Evolutionary conservation across 2,888 invertebrate species (phyloP), one percentile per base, ranked within the genome.

Genomic region (Sarcophaga rosellei): DNA sequence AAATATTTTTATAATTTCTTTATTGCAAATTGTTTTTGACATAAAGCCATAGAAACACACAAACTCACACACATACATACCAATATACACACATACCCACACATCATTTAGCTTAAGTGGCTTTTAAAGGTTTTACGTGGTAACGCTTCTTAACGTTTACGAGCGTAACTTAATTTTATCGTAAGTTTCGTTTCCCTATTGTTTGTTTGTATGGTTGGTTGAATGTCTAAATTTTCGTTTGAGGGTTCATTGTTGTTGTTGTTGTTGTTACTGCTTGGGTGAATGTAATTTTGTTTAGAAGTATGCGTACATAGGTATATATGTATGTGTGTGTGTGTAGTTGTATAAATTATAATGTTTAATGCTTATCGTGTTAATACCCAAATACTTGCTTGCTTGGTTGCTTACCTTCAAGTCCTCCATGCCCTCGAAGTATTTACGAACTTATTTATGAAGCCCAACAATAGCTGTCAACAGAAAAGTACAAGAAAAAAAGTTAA

Each of bases 61-160:
- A 10, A 3, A 25, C 25, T 0, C 3, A 25, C 25, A 4, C 35
- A 10, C 35, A 35, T 6, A 35, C 1, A 35, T 10, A 35, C 62
- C 77, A 53, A 76, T 35, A 35, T 35, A 35, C 35, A 6, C 35
- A 35, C 35, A 35, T 35, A 35, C 62, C 77, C 61, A 76, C 82
- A 80, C 82, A 73, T 72, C 66, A 80, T 86, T 86, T 83, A 86
- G 73, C 77, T 82, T 83, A 83, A 86, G 86, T 86, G 79, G 47
- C 76, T 65, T 86, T 83, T 77, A 73, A 70, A 77, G 76, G 35
- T 77, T 80, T 86, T 57, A 80, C 63, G 73, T 83, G 76, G 82
- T 86, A 82, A 86, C 86, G 83, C 86, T 77, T 80, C 73, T 74
- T 76, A 77, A 76, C 74, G 73, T 80, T 77, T 80, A 86, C 53